Evolutionary conservation across 2,888 invertebrate species (phyloP), one percentile per base, ranked within the genome.

Genomic region (Synanthedon vespiformis): DNA sequence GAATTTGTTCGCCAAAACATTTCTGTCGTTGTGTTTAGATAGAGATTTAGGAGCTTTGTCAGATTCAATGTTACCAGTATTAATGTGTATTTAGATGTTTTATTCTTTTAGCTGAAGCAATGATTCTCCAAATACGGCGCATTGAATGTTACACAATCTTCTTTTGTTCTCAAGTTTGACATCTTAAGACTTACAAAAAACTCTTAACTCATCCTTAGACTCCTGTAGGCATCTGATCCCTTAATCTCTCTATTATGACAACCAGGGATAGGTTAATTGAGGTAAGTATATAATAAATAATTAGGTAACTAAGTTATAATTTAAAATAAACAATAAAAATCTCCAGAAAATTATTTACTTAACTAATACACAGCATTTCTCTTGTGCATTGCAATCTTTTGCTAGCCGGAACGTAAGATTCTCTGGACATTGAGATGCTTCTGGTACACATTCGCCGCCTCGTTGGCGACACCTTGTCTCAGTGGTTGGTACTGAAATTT

Each of bases 351-450:
- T 44, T 11, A 13, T 44, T 49, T 48, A 48, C 50, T 59, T 40
- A 41, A 64, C 57, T 50, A 66, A 58, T 53, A 64, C 58, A 53
- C 68, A 68, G 53, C 68, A 68, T 18, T 56, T 58, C 53, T 66
- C 55, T n/a, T 59, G 48, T 1, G n/a, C 22, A 11, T 40, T 51
- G 51, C 68, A 68, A 51, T 63, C 64, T 2, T 52, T 58, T 0
- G 66, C 63, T 54, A 54, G 51, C 5, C 40, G 55, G 51, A 53
- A 58, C 11, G 52, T 58, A 0, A 60, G 54, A 4, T 51, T 47
- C 44, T 61, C 62, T 2, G 60, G 54, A 52, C 65, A 68, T 13
- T 16, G n/a, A 4, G 48, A 13, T 1, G 48, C 18, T n/a, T 52
- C 49, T 1, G 55, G 40, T 14, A 63, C 55, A 40, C 68, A 68